Base-by-base conservation (phyloP, 2,888 invertebrate genomes). In the Autographa pulchrina region DNA sequence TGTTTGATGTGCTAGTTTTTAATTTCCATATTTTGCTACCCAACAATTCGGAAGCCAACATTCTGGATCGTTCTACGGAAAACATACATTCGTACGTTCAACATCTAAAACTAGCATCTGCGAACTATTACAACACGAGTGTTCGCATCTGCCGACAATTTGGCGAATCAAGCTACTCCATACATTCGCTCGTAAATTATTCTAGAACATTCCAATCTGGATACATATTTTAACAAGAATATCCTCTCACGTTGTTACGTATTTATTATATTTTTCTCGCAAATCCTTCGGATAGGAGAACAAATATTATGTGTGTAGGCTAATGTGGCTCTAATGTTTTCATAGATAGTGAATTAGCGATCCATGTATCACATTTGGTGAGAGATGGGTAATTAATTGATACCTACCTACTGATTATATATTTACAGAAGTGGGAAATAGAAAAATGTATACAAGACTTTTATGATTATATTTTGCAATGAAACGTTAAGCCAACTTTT, bases 191-290 rank as follows among this genome's bases (percentile, higher is more conserved):
- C 63, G 67, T 70, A 54, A 77, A 77, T 77, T 76, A 77, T 77
- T 78, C 73, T 62, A 25, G 16, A 63, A 65, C 56, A 70, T 81
- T 59, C 65, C 59, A 41, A 73, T 72, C 64, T 66, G 75, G 31
- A 41, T 60, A 64, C 67, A 77, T 75, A 75, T 78, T 81, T 82
- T 78, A 74, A 78, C 70, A 68, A 68, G 63, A 72, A 70, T 73
- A 84, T 81, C 75, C 74, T 71, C 71, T 76, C 84, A 74, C 65
- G 62, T 67, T 62, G 62, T 75, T 80, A 81, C 13, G 61, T 80
- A 81, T 77, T 69, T 70, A 73, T 74, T 70, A 78, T 79, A 73
- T 84, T 78, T 81, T 73, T 25, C 68, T 32, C 72, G 54, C 68
- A 77, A 82, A 84, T 69, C 82, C 80, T 76, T 61, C 56, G n/a